Percentiles rank a stretch among this genome's conserved stretches.
Conservation (phyloP, 2,113 vertebrate species). For the Erythrolamprus reginae region DNA sequence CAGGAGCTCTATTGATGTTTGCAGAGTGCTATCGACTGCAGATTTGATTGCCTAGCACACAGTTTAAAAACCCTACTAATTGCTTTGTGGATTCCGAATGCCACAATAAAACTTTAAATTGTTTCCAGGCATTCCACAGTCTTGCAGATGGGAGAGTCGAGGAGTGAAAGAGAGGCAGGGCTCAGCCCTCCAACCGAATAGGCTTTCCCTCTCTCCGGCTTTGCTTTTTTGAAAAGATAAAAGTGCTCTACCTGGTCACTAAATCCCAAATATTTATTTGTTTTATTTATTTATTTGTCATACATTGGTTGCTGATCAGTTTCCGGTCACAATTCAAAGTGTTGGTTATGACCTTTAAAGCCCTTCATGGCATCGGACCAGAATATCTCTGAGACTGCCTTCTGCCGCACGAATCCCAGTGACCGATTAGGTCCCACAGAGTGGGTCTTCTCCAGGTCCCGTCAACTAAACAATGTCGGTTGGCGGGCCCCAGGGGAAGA, state of each 20-base stretch:
- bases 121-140: slow-evolving; percentile 26
- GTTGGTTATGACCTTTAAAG: too few species aligned
- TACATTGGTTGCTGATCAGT: too few species aligned
- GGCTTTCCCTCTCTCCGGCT: not conserved
- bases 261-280: too few species aligned
- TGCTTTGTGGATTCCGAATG: slow-evolving; percentile 58
- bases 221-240: slow-evolving; percentile 40
- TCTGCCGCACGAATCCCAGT: too few species aligned
- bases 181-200: not conserved
- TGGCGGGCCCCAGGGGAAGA: too few species aligned
- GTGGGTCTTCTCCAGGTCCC: too few species aligned
- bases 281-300: too few species aligned
- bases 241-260: slow-evolving; percentile 21
- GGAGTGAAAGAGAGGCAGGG: slow-evolving; percentile 9
- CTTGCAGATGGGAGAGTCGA: slow-evolving; percentile 10
- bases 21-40: slow-evolving; percentile 32
- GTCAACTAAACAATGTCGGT: too few species aligned
- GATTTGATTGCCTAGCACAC: slow-evolving; percentile 42
- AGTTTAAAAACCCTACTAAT: slow-evolving; percentile 52
- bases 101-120: slow-evolving; percentile 48
- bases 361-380: too few species aligned
- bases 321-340: too few species aligned
- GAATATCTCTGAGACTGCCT: too few species aligned
- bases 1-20: slow-evolving; percentile 40
- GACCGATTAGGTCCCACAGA: too few species aligned